These are phyloP conservation scores for Fundulus diaphanus DNA, from an alignment of 2,797 vertebrate species.

Conservation along the genomic window DNA sequence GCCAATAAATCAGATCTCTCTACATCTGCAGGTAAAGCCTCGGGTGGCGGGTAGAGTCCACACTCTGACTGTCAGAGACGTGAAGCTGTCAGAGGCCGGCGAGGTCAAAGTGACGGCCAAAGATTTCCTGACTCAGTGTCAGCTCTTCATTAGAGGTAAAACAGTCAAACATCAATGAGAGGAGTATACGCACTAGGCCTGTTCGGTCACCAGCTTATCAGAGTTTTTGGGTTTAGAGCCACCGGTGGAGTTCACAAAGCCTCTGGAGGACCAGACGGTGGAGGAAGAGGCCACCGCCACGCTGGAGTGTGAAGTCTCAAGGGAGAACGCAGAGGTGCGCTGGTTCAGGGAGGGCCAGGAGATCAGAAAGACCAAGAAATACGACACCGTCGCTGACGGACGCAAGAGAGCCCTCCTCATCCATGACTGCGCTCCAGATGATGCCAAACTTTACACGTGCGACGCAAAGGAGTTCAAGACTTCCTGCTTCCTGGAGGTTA, in stretches of 20 bases:
- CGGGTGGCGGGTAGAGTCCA: conserved; percentile 90
- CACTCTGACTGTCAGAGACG: conserved; percentile 89
- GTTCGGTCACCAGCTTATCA: neutral
- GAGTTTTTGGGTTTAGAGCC: conserved; percentile 81
- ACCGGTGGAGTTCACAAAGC: conserved; percentile 91
- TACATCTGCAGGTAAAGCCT: conserved; percentile 85
- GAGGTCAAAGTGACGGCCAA: conserved; percentile 91
- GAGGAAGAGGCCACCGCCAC: conserved; percentile 93
- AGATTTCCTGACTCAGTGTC: conserved; percentile 92
- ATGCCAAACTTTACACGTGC: conserved; percentile 93
- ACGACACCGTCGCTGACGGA: conserved; percentile 87
- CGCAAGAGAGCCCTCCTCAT: conserved; percentile 91
- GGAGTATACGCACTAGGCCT: neutral
- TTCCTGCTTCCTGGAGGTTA: conserved; percentile 94
- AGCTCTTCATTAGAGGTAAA: conserved; percentile 91
- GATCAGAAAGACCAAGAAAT: conserved; percentile 95
- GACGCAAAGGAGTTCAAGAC: conserved; percentile 95
- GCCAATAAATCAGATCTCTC: neutral
- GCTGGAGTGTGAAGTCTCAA: conserved; percentile 94
- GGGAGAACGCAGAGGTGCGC: conserved; percentile 91
- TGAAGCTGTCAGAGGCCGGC: conserved; percentile 90
- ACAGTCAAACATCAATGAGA: neutral
- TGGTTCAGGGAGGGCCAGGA: conserved; percentile 96
- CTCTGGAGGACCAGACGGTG: conserved; percentile 96
- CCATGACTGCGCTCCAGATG: conserved; percentile 86